Conservation (phyloP, 2,797 vertebrate species). For the Cryptoblepharus egeriae region DNA sequence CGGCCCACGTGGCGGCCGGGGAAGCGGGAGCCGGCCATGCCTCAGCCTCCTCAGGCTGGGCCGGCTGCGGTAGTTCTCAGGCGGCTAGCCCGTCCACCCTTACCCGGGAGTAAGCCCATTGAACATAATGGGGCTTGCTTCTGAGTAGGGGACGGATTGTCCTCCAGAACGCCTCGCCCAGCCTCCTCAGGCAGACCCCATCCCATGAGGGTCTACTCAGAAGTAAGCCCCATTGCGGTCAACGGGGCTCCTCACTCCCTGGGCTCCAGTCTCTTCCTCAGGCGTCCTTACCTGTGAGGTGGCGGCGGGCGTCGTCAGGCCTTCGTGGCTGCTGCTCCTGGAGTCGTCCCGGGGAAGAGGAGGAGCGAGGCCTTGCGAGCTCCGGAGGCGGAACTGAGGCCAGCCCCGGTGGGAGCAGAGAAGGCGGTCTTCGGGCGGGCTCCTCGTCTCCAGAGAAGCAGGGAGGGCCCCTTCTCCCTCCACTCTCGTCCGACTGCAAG, state of each 20-base stretch:
- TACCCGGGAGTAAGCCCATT: too few relatives aligned
- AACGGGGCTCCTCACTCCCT: too few relatives aligned
- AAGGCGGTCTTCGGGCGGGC: background rate
- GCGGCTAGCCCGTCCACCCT: too few relatives aligned
- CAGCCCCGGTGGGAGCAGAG: background rate
- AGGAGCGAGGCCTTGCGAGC: background rate
- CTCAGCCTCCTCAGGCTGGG: background rate
- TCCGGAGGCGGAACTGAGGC: background rate
- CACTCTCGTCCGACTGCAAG: too few relatives aligned
- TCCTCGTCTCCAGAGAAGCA: background rate
- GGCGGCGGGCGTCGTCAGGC: background rate
- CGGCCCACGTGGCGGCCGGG: background rate
- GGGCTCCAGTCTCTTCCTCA: too few relatives aligned
- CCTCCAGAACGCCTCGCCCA: too few relatives aligned
- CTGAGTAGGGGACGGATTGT: too few relatives aligned
- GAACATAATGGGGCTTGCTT: too few relatives aligned
- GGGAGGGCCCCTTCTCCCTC: background rate
- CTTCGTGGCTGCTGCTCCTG: background rate
- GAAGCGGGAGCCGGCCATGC: background rate
- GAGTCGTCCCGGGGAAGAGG: conserved; percentile 8
- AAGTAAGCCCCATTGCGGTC: too few relatives aligned
- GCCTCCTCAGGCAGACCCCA: too few relatives aligned
- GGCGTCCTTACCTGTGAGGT: background rate
- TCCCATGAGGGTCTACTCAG: too few relatives aligned
- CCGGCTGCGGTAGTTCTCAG: too few relatives aligned